phyloP scores from a whole-genome alignment of 2,113 vertebrate genomes.

The Natator depressus region DNA sequence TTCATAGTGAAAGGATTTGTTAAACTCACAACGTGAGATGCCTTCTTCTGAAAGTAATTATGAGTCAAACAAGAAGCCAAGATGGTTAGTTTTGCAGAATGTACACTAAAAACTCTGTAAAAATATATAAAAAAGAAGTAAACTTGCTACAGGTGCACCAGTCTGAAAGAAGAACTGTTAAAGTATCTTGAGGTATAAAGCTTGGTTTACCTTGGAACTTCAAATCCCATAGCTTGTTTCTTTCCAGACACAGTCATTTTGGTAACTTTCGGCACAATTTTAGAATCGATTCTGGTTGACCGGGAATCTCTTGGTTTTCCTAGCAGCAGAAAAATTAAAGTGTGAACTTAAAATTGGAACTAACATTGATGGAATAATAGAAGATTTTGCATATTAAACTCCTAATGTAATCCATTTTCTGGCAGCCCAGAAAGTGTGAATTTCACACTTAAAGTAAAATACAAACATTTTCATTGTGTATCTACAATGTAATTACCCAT shows the following conservation, averaged over 20 bases:
- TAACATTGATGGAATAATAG: background rate
- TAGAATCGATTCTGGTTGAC: conserved; percentile 84
- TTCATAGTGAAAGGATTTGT: conserved; percentile 77
- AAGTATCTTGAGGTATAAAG: conserved; percentile 39
- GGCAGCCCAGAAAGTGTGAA: background rate
- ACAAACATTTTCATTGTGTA: background rate
- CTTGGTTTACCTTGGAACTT: conserved; percentile 92
- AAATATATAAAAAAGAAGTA: conserved; percentile 65
- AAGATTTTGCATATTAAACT: conserved; percentile 32
- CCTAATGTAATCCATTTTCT: background rate
- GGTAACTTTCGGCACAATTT: conserved; percentile 94
- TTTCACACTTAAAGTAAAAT: background rate
- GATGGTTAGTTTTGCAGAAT: conserved; percentile 66
- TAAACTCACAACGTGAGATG: conserved; percentile 73
- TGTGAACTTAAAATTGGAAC: conserved; percentile 50
- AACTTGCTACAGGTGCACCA: conserved; percentile 71
- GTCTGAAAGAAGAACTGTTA: conserved; percentile 46
- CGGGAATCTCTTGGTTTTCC: conserved; percentile 87
- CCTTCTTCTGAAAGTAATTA: conserved; percentile 72
- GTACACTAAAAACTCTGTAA: conserved; percentile 64
- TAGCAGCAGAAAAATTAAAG: conserved; percentile 72
- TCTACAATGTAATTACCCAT: background rate
- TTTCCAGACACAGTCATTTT: conserved; percentile 98
- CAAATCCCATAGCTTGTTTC: conserved; percentile 98
- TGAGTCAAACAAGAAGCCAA: conserved; percentile 74